Evolutionary conservation across 2,797 vertebrate species (phyloP), one percentile per base, ranked within the genome.

Genomic region (Hydrophis major): DNA sequence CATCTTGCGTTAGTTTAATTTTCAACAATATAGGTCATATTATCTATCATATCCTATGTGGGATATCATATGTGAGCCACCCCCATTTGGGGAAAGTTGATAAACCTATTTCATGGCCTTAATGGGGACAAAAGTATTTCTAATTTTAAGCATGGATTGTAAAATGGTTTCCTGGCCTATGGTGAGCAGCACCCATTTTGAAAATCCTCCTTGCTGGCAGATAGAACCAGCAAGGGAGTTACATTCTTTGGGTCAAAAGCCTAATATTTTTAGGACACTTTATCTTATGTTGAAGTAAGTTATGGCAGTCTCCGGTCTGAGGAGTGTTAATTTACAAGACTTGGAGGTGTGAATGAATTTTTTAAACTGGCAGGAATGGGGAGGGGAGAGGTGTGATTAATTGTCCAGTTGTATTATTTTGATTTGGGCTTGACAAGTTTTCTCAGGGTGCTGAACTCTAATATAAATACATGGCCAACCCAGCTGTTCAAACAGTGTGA

Each of bases 401-500:
- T 98, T 96, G 97, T 92, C 96, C 96, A 96, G 98, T 97, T 97
- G 97, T 97, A 98, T 98, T 98, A 98, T 98, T 98, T 98, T 98
- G 97, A 98, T 97, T 98, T 97, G 97, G 97, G 96, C 96, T 97
- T 97, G 97, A 98, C 97, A 98, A 97, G 97, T 98, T 98, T 97
- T 97, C 93, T 92, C 97, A 97, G 97, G 97, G 97, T 97, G 97
- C 97, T 97, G 97, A 98, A 96, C 96, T 97, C 22, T 90, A 97
- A 96, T 47, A 94, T 97, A 98, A 98, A 97, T 97, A 98, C 95
- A 94, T 97, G 98, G 97, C 86, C 95, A 97, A 97, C 97, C 98
- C 99, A 99, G 99, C 99, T 99, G 99, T 99, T 99, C 98, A 99
- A 99, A 99, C 98, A 99, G 95, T 96, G 97, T 98, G 98, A 99